Conservation (phyloP, 2,888 invertebrate species). For the Bellardia bayeri region DNA sequence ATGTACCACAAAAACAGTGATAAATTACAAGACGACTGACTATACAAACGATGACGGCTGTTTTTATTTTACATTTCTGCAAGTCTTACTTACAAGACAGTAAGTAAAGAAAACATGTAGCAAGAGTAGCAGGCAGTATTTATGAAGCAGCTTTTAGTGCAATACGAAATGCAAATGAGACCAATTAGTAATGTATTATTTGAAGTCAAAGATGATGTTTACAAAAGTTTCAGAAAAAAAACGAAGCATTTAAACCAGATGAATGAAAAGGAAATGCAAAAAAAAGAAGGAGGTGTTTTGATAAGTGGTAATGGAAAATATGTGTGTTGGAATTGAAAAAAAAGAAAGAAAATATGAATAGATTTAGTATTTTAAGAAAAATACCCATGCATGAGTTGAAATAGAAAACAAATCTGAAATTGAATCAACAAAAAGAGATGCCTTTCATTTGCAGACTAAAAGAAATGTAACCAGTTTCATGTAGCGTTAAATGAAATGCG, state of each 20-base stretch:
- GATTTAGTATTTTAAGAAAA: too few relatives aligned
- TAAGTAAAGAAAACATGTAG: not conserved
- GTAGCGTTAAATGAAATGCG: too few relatives aligned
- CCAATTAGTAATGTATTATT: constrained; percentile 73
- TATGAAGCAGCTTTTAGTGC: constrained; percentile 29
- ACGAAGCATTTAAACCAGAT: constrained; percentile 6
- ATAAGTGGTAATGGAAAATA: not conserved
- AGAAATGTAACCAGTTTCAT: too few relatives aligned
- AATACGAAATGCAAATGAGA: constrained; percentile 66
- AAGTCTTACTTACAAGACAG: constrained; percentile 15
- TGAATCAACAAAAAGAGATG: not conserved
- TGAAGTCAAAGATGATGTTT: constrained; percentile 61
- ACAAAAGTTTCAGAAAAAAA: constrained; percentile 10
- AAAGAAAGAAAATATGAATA: not conserved
- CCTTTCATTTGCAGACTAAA: too few relatives aligned
- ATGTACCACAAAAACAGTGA: constrained; percentile 70
- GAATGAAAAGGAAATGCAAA: constrained; percentile 40
- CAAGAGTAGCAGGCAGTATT: constrained; percentile 10
- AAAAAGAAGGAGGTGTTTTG: not conserved
- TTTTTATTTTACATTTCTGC: not conserved
- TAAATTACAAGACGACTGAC: constrained; percentile 64
- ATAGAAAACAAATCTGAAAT: not conserved
- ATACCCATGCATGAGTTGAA: too few relatives aligned
- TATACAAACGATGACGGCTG: constrained; percentile 26
- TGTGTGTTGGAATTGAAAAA: not conserved